Evolutionary conservation across 1,140 invertebrate species (phyloP).

Genomic region (Drosophila arawakana): DNA sequence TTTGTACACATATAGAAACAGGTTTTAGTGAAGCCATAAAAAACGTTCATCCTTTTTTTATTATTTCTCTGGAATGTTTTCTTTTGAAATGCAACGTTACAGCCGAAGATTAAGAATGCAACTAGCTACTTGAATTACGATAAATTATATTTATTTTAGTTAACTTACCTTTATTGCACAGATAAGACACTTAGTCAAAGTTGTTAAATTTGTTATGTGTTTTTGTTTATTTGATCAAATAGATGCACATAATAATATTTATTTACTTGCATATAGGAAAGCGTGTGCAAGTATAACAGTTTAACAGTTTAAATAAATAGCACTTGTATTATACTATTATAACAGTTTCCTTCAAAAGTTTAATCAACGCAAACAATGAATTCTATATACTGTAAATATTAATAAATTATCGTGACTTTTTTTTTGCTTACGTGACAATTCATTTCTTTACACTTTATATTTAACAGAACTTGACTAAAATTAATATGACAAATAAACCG

Average conservation of each 20-base stretch:
- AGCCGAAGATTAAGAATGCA: background rate
- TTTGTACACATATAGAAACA: no score
- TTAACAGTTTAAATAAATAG: background rate
- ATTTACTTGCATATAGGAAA: constrained; percentile 7
- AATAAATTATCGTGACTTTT: constrained; percentile 23
- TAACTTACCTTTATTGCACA: background rate
- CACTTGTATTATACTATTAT: constrained; percentile 16
- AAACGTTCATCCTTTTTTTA: background rate
- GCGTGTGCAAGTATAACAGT: constrained; percentile 12
- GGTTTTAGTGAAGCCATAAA: no score
- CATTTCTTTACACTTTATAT: constrained; percentile 26
- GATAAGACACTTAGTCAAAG: constrained; percentile 1
- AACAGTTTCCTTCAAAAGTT: constrained; percentile 12
- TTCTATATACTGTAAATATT: constrained; percentile 41
- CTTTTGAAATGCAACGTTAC: background rate
- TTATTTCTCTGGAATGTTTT: background rate
- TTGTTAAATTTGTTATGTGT: background rate
- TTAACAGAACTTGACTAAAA: constrained; percentile 26
- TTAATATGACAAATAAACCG: constrained; percentile 13
- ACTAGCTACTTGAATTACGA: constrained; percentile 16
- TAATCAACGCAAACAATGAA: constrained; percentile 29
- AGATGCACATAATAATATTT: background rate
- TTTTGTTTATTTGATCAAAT: constrained; percentile 12
- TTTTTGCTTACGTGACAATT: constrained; percentile 27
- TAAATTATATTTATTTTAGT: background rate